Conservation (phyloP, 2,888 invertebrate species). For the Drosophila paucipuncta region DNA sequence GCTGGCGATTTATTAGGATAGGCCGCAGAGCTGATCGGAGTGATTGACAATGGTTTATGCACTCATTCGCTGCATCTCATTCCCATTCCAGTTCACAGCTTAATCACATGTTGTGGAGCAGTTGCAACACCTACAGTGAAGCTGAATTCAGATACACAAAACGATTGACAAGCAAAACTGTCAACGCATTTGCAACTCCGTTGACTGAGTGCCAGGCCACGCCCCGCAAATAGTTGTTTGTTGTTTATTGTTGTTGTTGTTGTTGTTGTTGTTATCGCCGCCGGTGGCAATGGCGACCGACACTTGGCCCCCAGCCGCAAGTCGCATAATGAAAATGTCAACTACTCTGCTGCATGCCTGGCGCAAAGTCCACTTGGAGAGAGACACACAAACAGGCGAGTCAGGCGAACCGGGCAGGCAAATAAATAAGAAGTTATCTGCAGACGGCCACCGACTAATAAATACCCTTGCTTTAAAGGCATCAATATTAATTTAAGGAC, state of each 20-base stretch:
- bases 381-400: constrained; percentile 11
- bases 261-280: constrained; percentile 44
- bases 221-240: constrained; percentile 32
- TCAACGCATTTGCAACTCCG: constrained; percentile 73
- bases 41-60: constrained; percentile 42
- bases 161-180: constrained; percentile 73
- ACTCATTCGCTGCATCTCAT: constrained; percentile 13
- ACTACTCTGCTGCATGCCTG: constrained; percentile 40
- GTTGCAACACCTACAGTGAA: constrained; percentile 58
- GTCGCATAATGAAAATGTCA: constrained; percentile 76
- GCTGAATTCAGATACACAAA: constrained; percentile 55
- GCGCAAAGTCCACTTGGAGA: constrained; percentile 58
- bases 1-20: constrained; percentile 8
- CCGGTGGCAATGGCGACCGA: constrained; percentile 69
- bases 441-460: neutral
- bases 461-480: constrained; percentile 17
- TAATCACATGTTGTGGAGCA: constrained; percentile 57
- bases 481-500: no score
- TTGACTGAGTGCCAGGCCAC: constrained; percentile 65
- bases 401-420: constrained; percentile 30
- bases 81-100: constrained; percentile 57
- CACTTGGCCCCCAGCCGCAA: constrained; percentile 63
- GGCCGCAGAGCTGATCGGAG: constrained; percentile 4
- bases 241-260: constrained; percentile 33
- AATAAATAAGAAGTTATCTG: constrained; percentile 30